phyloP scores from a whole-genome alignment of 2,797 vertebrate species.

The Smutsia gigantea region DNA sequence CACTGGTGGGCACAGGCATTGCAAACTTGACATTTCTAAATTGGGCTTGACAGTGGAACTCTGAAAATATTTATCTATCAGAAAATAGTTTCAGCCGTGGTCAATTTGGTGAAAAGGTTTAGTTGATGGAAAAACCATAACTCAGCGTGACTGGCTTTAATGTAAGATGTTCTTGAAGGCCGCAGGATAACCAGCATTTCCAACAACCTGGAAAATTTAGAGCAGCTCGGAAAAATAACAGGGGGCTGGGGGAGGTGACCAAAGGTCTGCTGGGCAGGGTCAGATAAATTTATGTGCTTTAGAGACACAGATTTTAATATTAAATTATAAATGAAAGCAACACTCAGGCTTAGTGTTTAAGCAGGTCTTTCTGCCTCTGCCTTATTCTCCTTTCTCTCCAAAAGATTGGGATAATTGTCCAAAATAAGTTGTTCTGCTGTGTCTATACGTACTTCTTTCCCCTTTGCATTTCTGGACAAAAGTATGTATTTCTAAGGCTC shows the following conservation, averaged over 20 bases:
- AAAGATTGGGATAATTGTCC: neutral
- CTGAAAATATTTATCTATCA: conserved; percentile 83
- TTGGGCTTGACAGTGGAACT: conserved; percentile 71
- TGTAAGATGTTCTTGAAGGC: conserved; percentile 75
- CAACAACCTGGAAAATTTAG: conserved; percentile 80
- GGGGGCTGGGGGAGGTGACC: conserved; percentile 4
- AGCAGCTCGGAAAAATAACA: conserved; percentile 73
- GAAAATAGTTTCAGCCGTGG: conserved; percentile 81
- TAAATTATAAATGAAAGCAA: conserved; percentile 45
- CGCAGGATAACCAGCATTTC: conserved; percentile 56
- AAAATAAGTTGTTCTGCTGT: neutral
- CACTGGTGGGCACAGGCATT: conserved; percentile 39
- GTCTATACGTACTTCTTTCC: neutral
- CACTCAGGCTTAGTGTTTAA: conserved; percentile 1
- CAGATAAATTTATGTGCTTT: conserved; percentile 60
- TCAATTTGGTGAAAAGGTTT: conserved; percentile 78
- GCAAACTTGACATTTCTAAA: conserved; percentile 78
- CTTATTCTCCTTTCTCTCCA: neutral
- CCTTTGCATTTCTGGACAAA: neutral
- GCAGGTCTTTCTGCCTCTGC: neutral
- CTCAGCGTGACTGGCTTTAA: conserved; percentile 72
- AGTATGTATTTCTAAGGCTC: neutral
- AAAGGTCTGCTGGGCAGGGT: neutral
- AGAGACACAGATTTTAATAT: conserved; percentile 54
- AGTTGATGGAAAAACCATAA: conserved; percentile 80